Percentiles rank a stretch among this genome's conserved stretches.
phyloP scores from a whole-genome alignment of 2,797 vertebrate species.

The Spinus olivaceus region DNA sequence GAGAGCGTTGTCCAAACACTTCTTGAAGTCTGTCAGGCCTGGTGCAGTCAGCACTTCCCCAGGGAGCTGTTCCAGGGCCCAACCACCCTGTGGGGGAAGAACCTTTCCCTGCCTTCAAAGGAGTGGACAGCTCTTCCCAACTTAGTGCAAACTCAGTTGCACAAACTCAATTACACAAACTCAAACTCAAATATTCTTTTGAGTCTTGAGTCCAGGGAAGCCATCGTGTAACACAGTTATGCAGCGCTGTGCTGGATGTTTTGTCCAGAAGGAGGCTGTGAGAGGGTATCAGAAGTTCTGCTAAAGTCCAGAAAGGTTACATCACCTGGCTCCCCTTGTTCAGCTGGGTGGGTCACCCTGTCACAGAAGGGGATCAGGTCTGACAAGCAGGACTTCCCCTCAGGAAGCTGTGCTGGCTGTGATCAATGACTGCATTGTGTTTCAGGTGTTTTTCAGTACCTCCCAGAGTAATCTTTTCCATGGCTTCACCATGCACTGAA shows the following conservation, averaged over 20 bases:
- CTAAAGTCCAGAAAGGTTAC: background rate
- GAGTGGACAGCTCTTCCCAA: background rate
- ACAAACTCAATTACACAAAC: too few relatives aligned
- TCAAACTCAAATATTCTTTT: background rate
- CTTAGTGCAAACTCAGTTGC: background rate
- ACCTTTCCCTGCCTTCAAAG: background rate
- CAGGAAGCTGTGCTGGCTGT: background rate
- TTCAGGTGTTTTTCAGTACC: background rate
- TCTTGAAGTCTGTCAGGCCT: background rate
- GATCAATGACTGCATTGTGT: background rate
- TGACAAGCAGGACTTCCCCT: background rate
- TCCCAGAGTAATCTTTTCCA: background rate
- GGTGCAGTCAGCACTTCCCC: background rate
- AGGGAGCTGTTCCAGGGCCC: background rate
- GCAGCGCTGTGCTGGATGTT: fast-evolving
- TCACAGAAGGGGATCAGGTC: background rate
- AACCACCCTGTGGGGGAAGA: background rate
- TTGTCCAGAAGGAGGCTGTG: background rate
- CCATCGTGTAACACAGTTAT: fast-evolving
- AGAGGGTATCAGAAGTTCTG: background rate
- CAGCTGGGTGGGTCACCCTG: background rate
- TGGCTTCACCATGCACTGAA: background rate
- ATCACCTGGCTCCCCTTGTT: background rate
- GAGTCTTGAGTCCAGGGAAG: background rate
- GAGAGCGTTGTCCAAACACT: background rate